phyloP scores from a whole-genome alignment of 1,140 invertebrate genomes.

The Ceratosolen fusciceps region DNA sequence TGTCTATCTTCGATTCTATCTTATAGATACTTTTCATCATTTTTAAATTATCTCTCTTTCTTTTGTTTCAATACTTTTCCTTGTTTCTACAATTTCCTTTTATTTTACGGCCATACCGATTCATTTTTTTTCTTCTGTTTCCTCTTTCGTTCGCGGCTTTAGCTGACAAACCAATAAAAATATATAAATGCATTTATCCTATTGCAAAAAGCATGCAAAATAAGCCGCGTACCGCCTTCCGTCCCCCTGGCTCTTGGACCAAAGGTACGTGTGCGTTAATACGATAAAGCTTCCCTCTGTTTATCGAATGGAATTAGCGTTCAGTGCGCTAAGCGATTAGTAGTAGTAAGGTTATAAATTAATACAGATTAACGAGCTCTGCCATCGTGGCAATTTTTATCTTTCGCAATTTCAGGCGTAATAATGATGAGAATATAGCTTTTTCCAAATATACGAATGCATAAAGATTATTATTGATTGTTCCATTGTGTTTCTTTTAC shows the following conservation, averaged over 20 bases:
- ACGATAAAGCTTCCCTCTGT: constrained; percentile 48
- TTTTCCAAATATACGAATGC: not conserved
- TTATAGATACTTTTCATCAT: not conserved
- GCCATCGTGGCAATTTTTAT: not conserved
- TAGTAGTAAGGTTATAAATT: constrained; percentile 49
- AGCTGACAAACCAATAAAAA: constrained; percentile 55
- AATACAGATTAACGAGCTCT: constrained; percentile 47
- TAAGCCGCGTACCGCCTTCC: constrained; percentile 40
- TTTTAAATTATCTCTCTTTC: not conserved
- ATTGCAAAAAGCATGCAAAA: constrained; percentile 52
- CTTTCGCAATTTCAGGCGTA: constrained; percentile 8
- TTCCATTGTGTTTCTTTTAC: not conserved
- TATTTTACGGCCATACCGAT: not conserved
- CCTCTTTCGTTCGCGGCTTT: not conserved
- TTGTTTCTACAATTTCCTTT: not conserved
- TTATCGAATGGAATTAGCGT: not conserved
- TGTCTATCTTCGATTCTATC: too few relatives aligned
- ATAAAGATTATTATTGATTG: too few relatives aligned
- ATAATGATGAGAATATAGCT: not conserved
- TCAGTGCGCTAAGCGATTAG: not conserved
- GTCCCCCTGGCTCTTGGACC: constrained; percentile 23
- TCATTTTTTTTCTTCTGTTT: not conserved
- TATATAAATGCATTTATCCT: constrained; percentile 56
- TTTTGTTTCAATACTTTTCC: not conserved
- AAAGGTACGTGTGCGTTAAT: constrained; percentile 50